Evolutionary conservation across 1,140 invertebrate genomes (phyloP).

Genomic region (Diorhabda elongata): DNA sequence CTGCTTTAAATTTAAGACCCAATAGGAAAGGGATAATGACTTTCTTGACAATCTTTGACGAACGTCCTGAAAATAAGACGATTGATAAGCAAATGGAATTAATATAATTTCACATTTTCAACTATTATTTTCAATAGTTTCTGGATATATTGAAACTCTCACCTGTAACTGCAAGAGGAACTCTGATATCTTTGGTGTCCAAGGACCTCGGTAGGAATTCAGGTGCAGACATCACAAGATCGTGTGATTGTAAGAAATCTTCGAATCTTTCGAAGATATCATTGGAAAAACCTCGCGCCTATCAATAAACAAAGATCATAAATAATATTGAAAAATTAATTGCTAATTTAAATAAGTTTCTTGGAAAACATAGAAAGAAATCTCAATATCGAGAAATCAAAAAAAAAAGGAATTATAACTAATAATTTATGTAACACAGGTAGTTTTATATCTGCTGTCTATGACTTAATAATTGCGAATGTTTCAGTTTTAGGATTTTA

Average conservation of each 20-base stretch:
- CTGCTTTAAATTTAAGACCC: constrained; percentile 79
- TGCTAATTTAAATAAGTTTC: no score
- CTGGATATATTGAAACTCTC: constrained; percentile 7
- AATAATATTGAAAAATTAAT: background rate
- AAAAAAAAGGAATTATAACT: no score
- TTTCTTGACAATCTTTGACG: constrained; percentile 73
- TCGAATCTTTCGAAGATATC: constrained; percentile 61
- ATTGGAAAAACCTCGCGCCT: constrained; percentile 35
- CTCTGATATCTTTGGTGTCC: constrained; percentile 61
- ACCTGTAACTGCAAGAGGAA: constrained; percentile 57
- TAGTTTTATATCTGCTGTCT: no score
- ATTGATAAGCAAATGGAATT: background rate
- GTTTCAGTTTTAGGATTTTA: no score
- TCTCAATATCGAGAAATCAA: no score
- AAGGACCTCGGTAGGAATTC: constrained; percentile 63
- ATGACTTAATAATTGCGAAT: no score
- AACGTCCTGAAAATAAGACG: constrained; percentile 33
- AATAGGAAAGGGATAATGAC: constrained; percentile 78
- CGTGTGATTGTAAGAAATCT: constrained; percentile 60
- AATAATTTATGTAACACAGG: no score
- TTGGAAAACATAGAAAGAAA: no score
- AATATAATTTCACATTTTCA: background rate
- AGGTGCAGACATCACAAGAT: constrained; percentile 60
- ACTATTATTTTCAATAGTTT: constrained; percentile 12
- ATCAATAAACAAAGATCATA: constrained; percentile 23